phyloP scores from a whole-genome alignment of 2,797 vertebrate genomes.

The Xenops minutus region DNA sequence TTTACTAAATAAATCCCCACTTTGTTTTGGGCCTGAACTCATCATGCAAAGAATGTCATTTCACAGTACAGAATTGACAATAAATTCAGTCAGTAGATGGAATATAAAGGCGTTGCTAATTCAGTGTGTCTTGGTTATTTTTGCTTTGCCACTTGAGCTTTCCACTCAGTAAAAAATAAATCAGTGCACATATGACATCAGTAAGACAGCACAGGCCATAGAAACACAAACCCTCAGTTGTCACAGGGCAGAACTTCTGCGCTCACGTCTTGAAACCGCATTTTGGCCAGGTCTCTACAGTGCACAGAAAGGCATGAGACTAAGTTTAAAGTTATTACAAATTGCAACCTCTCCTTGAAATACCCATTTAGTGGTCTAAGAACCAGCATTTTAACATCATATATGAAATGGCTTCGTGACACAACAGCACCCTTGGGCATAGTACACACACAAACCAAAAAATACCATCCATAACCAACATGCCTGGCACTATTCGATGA shows the following conservation, averaged over 20 bases:
- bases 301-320: neutral
- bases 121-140: neutral
- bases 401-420: neutral
- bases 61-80: neutral
- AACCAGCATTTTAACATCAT: neutral
- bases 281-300: neutral
- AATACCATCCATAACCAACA: neutral
- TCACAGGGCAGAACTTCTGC: neutral
- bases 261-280: neutral
- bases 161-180: neutral
- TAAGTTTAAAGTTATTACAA: neutral
- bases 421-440: neutral
- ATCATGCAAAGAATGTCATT: neutral
- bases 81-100: neutral
- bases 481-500: neutral
- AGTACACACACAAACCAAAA: neutral
- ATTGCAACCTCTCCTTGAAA: neutral
- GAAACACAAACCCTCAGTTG: neutral
- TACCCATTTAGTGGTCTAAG: neutral
- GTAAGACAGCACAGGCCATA: neutral
- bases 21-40: neutral
- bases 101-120: neutral
- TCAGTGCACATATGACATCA: neutral
- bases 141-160: neutral
- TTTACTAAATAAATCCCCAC: neutral